Evolutionary conservation across 2,888 invertebrate species (phyloP).

Genomic region (Aelia acuminata): DNA sequence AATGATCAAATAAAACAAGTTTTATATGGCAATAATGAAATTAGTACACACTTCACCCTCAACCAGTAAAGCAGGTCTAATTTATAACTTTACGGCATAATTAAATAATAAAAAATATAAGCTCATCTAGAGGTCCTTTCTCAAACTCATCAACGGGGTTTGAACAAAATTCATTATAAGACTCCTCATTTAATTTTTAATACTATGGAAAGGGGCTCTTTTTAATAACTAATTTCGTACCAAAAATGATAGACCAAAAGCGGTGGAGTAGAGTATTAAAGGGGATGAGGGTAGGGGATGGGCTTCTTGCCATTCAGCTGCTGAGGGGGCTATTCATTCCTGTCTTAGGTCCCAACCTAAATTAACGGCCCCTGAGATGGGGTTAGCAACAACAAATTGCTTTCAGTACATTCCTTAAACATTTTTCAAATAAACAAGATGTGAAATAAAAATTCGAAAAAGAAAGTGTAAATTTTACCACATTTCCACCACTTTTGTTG

Average conservation of each 20-base stretch:
- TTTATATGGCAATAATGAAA: background rate
- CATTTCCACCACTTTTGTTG: too few relatives aligned
- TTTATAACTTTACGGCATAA: background rate
- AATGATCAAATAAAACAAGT: background rate
- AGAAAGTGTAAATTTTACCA: too few relatives aligned
- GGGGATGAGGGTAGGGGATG: background rate
- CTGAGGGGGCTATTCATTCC: background rate
- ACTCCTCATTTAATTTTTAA: constrained; percentile 38
- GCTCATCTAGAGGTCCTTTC: background rate
- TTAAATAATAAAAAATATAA: constrained; percentile 38
- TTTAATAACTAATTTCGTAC: constrained; percentile 35
- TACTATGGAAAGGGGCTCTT: background rate
- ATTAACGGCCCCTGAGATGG: background rate
- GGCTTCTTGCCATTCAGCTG: background rate
- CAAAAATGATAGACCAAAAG: constrained; percentile 23
- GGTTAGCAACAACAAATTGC: background rate
- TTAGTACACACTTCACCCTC: background rate
- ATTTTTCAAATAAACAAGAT: background rate
- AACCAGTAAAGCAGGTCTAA: background rate
- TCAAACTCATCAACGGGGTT: constrained; percentile 33
- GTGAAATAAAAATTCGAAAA: too few relatives aligned
- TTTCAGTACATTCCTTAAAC: background rate
- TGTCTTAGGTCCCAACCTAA: background rate
- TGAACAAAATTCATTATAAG: constrained; percentile 31
- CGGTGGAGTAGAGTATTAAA: background rate